phyloP scores from a whole-genome alignment of 2,113 vertebrate species.

The Albula glossodonta region DNA sequence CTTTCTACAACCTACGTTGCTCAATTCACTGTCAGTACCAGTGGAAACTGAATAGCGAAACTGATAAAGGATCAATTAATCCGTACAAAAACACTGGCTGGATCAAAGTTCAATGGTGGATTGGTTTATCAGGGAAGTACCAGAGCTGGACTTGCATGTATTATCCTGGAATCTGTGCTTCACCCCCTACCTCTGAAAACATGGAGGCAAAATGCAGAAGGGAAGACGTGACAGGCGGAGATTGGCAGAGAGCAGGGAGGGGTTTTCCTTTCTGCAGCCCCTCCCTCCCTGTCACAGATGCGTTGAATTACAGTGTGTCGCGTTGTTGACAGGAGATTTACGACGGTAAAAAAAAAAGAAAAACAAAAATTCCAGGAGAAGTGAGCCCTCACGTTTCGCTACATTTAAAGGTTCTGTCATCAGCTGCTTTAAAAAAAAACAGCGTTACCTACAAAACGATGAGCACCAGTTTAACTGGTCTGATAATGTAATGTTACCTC shows the following conservation, averaged over 20 bases:
- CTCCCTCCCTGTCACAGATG: neutral
- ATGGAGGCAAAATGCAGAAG: neutral
- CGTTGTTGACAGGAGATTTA: neutral
- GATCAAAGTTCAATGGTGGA: constrained; percentile 14
- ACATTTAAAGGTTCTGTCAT: neutral
- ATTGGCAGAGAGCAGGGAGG: neutral
- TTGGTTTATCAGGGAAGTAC: neutral
- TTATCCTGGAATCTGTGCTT: neutral
- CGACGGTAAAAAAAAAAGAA: neutral
- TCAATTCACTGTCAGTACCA: neutral
- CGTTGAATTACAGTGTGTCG: neutral
- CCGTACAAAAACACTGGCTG: constrained; percentile 3
- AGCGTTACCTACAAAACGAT: neutral
- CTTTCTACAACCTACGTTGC: neutral
- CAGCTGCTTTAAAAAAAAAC: neutral
- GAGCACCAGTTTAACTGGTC: neutral
- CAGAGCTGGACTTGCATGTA: neutral
- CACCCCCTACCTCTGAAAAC: neutral
- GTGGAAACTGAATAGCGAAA: neutral
- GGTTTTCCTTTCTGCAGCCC: neutral
- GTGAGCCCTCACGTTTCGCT: neutral
- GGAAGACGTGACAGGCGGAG: neutral
- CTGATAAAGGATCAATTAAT: constrained; percentile 28
- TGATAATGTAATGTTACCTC: neutral
- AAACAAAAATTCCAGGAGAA: neutral